phyloP scores from a whole-genome alignment of 2,888 invertebrate genomes.

The Magallana nippona region DNA sequence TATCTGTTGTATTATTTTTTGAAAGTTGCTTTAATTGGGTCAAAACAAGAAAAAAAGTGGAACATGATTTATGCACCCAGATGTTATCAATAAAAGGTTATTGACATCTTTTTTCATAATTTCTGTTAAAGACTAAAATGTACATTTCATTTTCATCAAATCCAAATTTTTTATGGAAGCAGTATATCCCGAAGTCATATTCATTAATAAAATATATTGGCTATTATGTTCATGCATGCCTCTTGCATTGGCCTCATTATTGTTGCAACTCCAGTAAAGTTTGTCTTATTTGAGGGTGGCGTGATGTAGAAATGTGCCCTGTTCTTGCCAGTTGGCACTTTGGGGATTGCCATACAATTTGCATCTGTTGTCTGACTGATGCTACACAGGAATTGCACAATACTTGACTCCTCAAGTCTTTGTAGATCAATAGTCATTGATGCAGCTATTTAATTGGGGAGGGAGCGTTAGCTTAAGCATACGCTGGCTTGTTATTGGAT shows the following conservation, averaged over 20 bases:
- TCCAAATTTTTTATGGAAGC: background rate
- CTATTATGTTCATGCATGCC: background rate
- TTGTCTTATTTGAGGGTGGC: constrained; percentile 26
- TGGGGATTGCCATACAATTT: constrained; percentile 27
- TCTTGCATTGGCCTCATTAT: background rate
- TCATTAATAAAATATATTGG: background rate
- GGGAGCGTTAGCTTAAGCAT: constrained; percentile 7
- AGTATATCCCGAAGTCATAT: background rate
- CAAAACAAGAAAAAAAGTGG: too few species aligned
- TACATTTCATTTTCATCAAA: background rate
- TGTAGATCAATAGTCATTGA: constrained; percentile 28
- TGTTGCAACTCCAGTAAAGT: background rate
- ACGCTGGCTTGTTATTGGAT: constrained; percentile 20
- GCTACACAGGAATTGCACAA: constrained; percentile 27
- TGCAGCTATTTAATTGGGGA: constrained; percentile 35
- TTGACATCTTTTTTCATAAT: too few species aligned
- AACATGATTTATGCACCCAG: too few species aligned
- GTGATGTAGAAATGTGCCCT: constrained; percentile 21
- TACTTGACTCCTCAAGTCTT: constrained; percentile 29
- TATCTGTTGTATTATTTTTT: too few species aligned
- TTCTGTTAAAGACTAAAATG: too few species aligned
- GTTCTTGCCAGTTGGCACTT: constrained; percentile 29
- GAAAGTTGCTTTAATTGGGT: too few species aligned
- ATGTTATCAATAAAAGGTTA: too few species aligned
- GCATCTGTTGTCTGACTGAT: constrained; percentile 31